These are phyloP conservation scores for Chaetodon trifascialis DNA, from an alignment of 2,113 vertebrate genomes.

Conservation along the genomic window DNA sequence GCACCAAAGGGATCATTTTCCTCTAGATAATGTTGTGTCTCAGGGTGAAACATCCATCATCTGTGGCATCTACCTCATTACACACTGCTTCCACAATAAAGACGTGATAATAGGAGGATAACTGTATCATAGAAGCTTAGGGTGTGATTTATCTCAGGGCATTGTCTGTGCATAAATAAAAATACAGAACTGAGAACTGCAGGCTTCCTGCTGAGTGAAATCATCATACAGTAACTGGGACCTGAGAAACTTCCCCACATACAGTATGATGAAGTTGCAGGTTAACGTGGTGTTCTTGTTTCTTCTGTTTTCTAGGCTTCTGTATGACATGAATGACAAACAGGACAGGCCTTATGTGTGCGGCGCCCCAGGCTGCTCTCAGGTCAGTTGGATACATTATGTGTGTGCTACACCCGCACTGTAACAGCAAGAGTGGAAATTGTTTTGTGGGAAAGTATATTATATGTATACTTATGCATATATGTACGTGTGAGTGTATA, in stretches of 20 bases:
- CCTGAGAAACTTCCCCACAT: neutral
- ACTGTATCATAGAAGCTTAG: neutral
- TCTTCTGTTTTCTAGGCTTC: slow-evolving; percentile 85
- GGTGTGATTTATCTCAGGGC: slow-evolving; percentile 22
- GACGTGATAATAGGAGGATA: slow-evolving; percentile 35
- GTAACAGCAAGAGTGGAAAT: neutral
- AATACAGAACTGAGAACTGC: slow-evolving; percentile 18
- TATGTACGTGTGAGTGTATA: too few relatives aligned
- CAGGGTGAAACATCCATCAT: slow-evolving; percentile 53
- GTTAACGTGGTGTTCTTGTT: slow-evolving; percentile 41
- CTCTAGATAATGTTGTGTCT: slow-evolving; percentile 57
- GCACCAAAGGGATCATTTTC: slow-evolving; percentile 65
- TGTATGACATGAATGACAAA: slow-evolving; percentile 98
- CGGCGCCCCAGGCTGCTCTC: slow-evolving; percentile 95
- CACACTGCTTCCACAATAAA: slow-evolving; percentile 38
- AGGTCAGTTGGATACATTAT: slow-evolving; percentile 87
- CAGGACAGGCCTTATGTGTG: slow-evolving; percentile 96
- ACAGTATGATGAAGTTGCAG: neutral
- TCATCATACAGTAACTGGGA: neutral
- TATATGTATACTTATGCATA: neutral
- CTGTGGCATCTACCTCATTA: slow-evolving; percentile 44
- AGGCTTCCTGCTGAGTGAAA: slow-evolving; percentile 25
- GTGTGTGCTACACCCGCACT: neutral
- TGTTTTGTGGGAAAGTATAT: too few relatives aligned
- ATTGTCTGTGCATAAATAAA: slow-evolving; percentile 22